A percentile compares a stretch with the other conserved stretches of the same genome.
Conservation (phyloP, 2,113 vertebrate species). For the Stegostoma tigrinum region DNA sequence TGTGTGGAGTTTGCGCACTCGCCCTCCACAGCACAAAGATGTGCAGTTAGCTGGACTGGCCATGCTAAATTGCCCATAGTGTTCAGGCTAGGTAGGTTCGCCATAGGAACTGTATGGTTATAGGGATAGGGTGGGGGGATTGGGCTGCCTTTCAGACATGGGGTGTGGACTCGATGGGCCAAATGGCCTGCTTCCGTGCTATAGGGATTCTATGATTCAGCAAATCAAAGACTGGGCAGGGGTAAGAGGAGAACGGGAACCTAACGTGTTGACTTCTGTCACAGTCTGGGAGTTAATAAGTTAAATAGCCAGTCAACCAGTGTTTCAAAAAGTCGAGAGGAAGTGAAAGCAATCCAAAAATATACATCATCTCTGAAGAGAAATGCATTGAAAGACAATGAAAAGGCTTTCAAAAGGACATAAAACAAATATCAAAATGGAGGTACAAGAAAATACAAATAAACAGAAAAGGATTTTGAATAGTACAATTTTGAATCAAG, state of each 20-base stretch:
- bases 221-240: not conserved
- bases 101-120: too few relatives aligned
- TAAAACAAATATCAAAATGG: not conserved
- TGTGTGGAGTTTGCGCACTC: too few relatives aligned
- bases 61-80: too few relatives aligned
- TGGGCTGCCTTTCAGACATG: too few relatives aligned
- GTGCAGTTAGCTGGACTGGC: too few relatives aligned
- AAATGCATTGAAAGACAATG: not conserved
- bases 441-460: not conserved
- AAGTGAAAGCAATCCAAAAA: not conserved
- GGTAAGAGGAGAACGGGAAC: not conserved
- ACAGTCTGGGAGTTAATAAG: not conserved
- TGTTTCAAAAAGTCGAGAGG: not conserved
- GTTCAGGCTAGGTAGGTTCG: too few relatives aligned
- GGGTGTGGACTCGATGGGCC: too few relatives aligned
- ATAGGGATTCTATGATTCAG: not conserved
- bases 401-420: not conserved
- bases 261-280: not conserved
- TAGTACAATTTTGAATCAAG: not conserved
- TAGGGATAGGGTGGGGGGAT: too few relatives aligned
- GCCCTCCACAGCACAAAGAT: too few relatives aligned
- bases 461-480: not conserved
- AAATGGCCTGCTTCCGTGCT: too few relatives aligned
- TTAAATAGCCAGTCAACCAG: not conserved
- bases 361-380: too few relatives aligned